These are phyloP conservation scores for Mactra quadrangularis DNA, from an alignment of 1,140 invertebrate species.

Conservation along the genomic window DNA sequence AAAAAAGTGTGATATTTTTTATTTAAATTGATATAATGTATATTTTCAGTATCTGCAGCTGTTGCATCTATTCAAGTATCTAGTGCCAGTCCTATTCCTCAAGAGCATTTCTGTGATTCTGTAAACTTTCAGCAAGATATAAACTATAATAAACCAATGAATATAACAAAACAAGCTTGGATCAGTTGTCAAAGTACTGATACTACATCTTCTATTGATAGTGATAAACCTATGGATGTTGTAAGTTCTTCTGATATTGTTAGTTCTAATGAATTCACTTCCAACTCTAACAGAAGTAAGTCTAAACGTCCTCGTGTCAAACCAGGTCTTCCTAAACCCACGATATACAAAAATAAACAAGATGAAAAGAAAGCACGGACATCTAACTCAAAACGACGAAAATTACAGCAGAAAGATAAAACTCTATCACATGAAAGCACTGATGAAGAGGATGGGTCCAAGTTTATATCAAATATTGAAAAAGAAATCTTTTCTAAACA, in stretches of 20 bases:
- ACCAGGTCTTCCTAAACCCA: slow-evolving; percentile 64
- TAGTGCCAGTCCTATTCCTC: slow-evolving; percentile 44
- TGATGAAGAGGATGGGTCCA: slow-evolving; percentile 55
- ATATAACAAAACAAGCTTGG: slow-evolving; percentile 62
- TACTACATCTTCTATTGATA: slow-evolving; percentile 46
- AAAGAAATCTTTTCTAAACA: slow-evolving; percentile 54
- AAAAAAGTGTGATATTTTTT: no score
- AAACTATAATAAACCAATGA: slow-evolving; percentile 36
- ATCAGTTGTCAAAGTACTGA: slow-evolving; percentile 42
- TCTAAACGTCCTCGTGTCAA: slow-evolving; percentile 54
- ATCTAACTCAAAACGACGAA: slow-evolving; percentile 43
- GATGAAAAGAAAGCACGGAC: slow-evolving; percentile 37
- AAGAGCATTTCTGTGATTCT: slow-evolving; percentile 39
- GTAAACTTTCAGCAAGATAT: slow-evolving; percentile 15
- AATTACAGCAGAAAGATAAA: slow-evolving; percentile 40
- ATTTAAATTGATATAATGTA: no score
- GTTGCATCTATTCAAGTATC: slow-evolving; percentile 59
- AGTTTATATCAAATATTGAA: slow-evolving; percentile 53
- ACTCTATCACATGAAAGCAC: slow-evolving; percentile 53
- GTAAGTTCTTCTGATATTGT: slow-evolving; percentile 43
- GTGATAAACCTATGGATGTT: slow-evolving; percentile 29
- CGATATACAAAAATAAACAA: slow-evolving; percentile 53
- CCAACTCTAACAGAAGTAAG: slow-evolving; percentile 9
- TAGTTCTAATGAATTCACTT: slow-evolving; percentile 43
- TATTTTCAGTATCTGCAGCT: slow-evolving; percentile 50